Evolutionary conservation across 37 sponge, comb jelly and placozoan species (phyloP).

Genomic region (Chondrilla cf. caribensis): DNA sequence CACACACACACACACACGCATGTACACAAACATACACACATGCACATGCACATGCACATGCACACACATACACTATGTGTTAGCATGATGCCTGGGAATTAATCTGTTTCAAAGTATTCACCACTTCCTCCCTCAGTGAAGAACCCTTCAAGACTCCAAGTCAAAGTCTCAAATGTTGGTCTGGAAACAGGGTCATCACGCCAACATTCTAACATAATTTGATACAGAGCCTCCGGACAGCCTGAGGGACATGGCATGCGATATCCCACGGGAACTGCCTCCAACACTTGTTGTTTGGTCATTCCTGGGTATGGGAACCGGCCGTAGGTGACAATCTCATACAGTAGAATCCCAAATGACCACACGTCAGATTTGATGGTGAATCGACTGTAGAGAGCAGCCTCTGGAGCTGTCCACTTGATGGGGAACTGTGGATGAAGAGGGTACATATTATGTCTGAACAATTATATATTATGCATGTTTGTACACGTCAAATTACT

Average conservation of each 20-base stretch:
- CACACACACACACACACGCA: not conserved
- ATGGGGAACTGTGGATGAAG: slow-evolving; percentile 76
- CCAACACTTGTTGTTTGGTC: slow-evolving; percentile 91
- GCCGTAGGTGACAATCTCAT: slow-evolving; percentile 95
- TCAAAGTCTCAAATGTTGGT: slow-evolving; percentile 91
- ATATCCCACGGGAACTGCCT: slow-evolving; percentile 63
- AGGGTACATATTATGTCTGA: too few relatives aligned
- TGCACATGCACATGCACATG: slow-evolving; percentile 9
- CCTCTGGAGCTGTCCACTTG: slow-evolving; percentile 99
- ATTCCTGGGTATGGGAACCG: slow-evolving; percentile 95
- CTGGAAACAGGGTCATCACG: slow-evolving; percentile 63
- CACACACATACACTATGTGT: slow-evolving; percentile 4
- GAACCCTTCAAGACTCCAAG: slow-evolving; percentile 86
- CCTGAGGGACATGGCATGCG: slow-evolving; percentile 76
- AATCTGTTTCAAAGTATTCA: not conserved
- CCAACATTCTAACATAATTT: slow-evolving; percentile 88
- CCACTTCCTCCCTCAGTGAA: slow-evolving; percentile 44
- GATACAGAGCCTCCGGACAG: slow-evolving; percentile 69
- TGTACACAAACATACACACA: slow-evolving; percentile 4
- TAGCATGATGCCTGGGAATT: not conserved
- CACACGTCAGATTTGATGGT: slow-evolving; percentile 98
- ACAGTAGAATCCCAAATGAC: slow-evolving; percentile 94
- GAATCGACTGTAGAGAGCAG: slow-evolving; percentile 92
- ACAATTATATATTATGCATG: too few relatives aligned
- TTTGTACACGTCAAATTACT: too few relatives aligned